phyloP scores from a whole-genome alignment of 1,140 invertebrate genomes.

The Pogonognathellus flavescens region DNA sequence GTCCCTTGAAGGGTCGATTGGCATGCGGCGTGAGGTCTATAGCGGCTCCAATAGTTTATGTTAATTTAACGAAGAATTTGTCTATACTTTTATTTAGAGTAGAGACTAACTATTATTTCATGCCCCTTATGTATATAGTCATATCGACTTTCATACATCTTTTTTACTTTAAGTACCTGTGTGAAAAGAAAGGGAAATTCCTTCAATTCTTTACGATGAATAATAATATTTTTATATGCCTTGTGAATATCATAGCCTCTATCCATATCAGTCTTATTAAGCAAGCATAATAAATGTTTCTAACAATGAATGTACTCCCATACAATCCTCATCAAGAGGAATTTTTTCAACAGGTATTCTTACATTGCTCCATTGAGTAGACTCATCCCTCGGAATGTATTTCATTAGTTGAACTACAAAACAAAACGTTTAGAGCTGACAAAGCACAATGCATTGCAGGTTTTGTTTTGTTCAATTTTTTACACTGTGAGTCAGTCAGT shows the following conservation, averaged over 20 bases:
- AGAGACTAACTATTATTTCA: not conserved
- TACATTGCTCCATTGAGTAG: not conserved
- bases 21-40: not conserved
- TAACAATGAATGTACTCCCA: too few relatives aligned
- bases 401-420: slow-evolving; percentile 24
- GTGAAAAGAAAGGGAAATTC: too few relatives aligned
- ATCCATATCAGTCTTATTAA: too few relatives aligned
- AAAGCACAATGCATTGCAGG: not conserved
- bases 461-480: slow-evolving; percentile 9
- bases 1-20: not conserved
- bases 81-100: not conserved
- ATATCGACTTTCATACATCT: not conserved
- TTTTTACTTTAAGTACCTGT: too few relatives aligned
- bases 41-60: not conserved
- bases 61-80: too few relatives aligned
- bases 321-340: not conserved
- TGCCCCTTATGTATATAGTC: not conserved
- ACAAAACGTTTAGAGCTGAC: not conserved
- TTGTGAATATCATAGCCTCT: too few relatives aligned
- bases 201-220: too few relatives aligned
- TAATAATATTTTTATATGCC: too few relatives aligned
- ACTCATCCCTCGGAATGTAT: slow-evolving; percentile 1
- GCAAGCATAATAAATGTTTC: too few relatives aligned
- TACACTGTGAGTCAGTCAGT: not conserved
- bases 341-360: not conserved